These are phyloP conservation scores for Agriotes lineatus DNA, from an alignment of 2,888 invertebrate genomes.

Conservation along the genomic window DNA sequence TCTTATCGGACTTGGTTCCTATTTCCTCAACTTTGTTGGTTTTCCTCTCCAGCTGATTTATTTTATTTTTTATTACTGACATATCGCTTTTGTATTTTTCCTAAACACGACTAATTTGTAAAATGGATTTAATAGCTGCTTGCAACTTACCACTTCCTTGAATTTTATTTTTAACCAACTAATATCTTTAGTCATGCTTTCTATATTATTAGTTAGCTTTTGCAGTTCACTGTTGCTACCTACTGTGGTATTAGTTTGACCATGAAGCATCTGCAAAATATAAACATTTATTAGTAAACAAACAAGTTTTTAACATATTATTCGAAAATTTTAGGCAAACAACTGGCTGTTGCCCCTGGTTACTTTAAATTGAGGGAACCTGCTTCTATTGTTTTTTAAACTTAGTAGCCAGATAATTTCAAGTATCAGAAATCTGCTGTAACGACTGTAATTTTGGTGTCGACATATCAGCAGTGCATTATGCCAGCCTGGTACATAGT, in stretches of 20 bases:
- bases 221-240: slow-evolving; percentile 61
- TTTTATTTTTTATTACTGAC: slow-evolving; percentile 54
- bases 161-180: slow-evolving; percentile 65
- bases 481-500: neutral
- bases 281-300: no score
- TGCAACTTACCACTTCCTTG: slow-evolving; percentile 63
- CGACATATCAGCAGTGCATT: no score
- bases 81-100: slow-evolving; percentile 56
- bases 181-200: slow-evolving; percentile 64
- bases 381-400: no score
- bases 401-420: no score
- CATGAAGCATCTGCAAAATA: slow-evolving; percentile 20
- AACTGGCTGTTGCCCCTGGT: no score
- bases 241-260: slow-evolving; percentile 40
- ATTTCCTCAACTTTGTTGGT: slow-evolving; percentile 56
- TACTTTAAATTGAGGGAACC: no score
- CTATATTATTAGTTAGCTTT: slow-evolving; percentile 64
- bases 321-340: no score
- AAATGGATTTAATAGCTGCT: slow-evolving; percentile 38
- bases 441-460: no score
- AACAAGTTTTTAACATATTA: no score
- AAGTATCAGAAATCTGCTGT: no score
- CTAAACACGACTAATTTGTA: slow-evolving; percentile 47
- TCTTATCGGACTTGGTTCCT: slow-evolving; percentile 38
- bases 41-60: slow-evolving; percentile 54